Percentiles rank a stretch among this genome's conserved stretches.
Conservation (phyloP, 2,113 vertebrate genomes). For the Sphyrna mokarran region DNA sequence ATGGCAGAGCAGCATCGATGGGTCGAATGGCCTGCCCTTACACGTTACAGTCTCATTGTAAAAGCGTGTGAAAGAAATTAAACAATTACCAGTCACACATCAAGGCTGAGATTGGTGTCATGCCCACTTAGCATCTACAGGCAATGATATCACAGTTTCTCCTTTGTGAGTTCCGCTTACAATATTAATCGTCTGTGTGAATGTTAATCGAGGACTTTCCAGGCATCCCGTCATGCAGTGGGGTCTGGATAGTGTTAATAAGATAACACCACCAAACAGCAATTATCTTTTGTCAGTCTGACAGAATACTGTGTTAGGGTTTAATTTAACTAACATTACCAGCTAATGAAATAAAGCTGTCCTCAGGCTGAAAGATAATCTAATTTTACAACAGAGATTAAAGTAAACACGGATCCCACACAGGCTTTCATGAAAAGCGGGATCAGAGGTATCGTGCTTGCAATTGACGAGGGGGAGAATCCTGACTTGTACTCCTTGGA, state of each 20-base stretch:
- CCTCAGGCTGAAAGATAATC: constrained; percentile 18
- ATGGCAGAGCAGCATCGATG: too few relatives aligned
- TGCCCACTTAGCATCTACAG: constrained; percentile 15
- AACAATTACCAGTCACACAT: background rate
- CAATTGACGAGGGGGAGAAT: background rate
- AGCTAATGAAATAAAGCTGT: constrained; percentile 34
- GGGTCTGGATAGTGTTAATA: constrained; percentile 6
- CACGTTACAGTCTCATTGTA: background rate
- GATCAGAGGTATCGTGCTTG: background rate
- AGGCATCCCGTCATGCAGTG: background rate
- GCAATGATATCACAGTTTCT: background rate
- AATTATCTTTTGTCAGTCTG: constrained; percentile 37
- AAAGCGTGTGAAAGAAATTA: constrained; percentile 5
- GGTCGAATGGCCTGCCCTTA: too few relatives aligned
- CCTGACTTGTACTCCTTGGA: background rate
- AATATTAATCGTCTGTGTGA: constrained; percentile 27
- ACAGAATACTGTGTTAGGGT: constrained; percentile 34
- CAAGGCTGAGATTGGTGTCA: background rate
- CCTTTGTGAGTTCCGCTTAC: constrained; percentile 25
- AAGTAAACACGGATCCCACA: background rate
- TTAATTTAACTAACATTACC: constrained; percentile 31
- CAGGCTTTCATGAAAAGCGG: background rate
- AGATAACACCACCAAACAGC: constrained; percentile 23
- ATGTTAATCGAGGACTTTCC: constrained; percentile 1
- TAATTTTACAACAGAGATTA: constrained; percentile 10